phyloP scores from a whole-genome alignment of 2,888 invertebrate genomes.

The Aphidius colemani region DNA sequence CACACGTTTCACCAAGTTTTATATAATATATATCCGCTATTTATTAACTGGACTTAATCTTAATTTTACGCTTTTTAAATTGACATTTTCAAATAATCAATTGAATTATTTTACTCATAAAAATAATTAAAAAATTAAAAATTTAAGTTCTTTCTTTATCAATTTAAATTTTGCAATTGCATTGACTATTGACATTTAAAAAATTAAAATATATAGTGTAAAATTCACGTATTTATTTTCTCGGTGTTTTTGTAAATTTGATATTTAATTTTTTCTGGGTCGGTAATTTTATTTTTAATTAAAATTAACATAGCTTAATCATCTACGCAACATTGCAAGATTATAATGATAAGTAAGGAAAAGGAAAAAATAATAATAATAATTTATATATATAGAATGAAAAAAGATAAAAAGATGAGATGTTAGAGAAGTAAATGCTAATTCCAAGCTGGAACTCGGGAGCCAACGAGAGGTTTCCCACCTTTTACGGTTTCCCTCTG shows the following conservation, averaged over 20 bases:
- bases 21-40: too few relatives aligned
- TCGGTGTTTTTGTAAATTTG: neutral
- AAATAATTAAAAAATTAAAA: too few relatives aligned
- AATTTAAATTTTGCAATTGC: too few relatives aligned
- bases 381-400: constrained; percentile 27
- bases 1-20: constrained; percentile 6
- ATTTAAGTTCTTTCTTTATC: too few relatives aligned
- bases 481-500: constrained; percentile 59
- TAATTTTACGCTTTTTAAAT: too few relatives aligned
- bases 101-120: neutral
- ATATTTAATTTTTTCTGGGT: neutral
- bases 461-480: constrained; percentile 59
- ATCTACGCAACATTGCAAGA: neutral
- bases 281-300: neutral
- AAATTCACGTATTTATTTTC: constrained; percentile 3
- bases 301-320: neutral
- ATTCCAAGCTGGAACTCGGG: constrained; percentile 53
- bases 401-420: constrained; percentile 40
- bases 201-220: too few relatives aligned
- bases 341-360: neutral
- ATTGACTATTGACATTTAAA: too few relatives aligned
- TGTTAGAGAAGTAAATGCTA: constrained; percentile 54
- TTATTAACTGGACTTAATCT: too few relatives aligned
- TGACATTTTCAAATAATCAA: too few relatives aligned
- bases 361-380: constrained; percentile 14